Percentiles rank a stretch among this genome's conserved stretches.
Evolutionary conservation across 2,888 invertebrate species (phyloP).

Genomic region (Heliconius ethilla): DNA sequence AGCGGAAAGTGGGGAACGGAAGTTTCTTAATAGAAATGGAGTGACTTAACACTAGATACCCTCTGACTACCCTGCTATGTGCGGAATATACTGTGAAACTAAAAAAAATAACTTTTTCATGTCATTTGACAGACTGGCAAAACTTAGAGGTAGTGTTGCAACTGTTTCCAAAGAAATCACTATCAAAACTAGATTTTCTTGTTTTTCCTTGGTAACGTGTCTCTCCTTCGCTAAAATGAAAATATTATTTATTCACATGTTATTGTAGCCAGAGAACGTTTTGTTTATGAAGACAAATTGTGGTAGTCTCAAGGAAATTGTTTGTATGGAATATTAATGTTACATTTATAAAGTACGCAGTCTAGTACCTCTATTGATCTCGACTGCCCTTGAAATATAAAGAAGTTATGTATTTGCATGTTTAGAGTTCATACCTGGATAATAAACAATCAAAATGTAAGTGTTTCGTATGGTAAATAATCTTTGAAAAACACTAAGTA

Average conservation of each 20-base stretch:
- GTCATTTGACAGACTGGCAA: not conserved
- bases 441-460: not conserved
- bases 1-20: too few species aligned
- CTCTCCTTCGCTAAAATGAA: not conserved
- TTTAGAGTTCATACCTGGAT: not conserved
- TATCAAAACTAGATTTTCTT: not conserved
- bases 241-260: conserved; percentile 26
- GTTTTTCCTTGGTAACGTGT: not conserved
- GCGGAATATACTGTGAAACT: not conserved
- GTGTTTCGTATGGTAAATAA: not conserved
- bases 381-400: conserved; percentile 25
- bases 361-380: conserved; percentile 22
- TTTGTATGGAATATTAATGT: conserved; percentile 34
- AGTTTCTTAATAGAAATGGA: too few species aligned
- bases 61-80: not conserved
- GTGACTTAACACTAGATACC: too few species aligned
- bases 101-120: not conserved
- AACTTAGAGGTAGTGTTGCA: not conserved
- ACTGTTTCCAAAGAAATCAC: not conserved
- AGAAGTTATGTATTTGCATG: conserved; percentile 21
- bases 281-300: conserved; percentile 33
- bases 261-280: conserved; percentile 26
- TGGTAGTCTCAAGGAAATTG: conserved; percentile 31
- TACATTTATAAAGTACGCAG: conserved; percentile 16
- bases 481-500: too few species aligned